A percentile compares a stretch with the other conserved stretches of the same genome.
Evolutionary conservation across 1,140 invertebrate genomes (phyloP).

Genomic region (Tenebrio molitor): DNA sequence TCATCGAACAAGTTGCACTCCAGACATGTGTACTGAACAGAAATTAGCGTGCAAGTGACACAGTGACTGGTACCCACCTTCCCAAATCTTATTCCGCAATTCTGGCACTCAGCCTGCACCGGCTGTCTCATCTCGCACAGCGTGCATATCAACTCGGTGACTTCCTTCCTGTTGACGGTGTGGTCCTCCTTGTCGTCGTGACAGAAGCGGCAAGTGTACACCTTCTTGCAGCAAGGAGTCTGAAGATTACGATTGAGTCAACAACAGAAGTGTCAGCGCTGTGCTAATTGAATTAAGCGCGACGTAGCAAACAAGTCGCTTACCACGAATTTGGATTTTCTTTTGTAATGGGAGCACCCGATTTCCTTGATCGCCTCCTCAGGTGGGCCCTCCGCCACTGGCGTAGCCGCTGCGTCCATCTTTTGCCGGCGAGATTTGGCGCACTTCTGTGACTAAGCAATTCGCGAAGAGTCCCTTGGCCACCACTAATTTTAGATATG

Average conservation of each 20-base stretch:
- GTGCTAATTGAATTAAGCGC: slow-evolving; percentile 29
- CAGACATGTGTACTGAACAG: slow-evolving; percentile 84
- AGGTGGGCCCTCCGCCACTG: slow-evolving; percentile 61
- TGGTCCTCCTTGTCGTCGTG: slow-evolving; percentile 90
- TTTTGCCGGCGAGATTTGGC: background rate
- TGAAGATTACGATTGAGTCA: slow-evolving; percentile 62
- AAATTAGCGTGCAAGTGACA: background rate
- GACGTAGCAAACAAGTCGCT: slow-evolving; percentile 64
- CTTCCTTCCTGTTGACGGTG: slow-evolving; percentile 83
- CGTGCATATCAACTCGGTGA: slow-evolving; percentile 85
- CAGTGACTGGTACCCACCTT: slow-evolving; percentile 70
- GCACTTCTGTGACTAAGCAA: slow-evolving; percentile 4
- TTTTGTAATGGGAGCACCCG: slow-evolving; percentile 84
- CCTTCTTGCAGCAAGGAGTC: slow-evolving; percentile 90
- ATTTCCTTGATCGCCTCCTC: slow-evolving; percentile 67
- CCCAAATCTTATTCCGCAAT: slow-evolving; percentile 82
- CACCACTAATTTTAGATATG: no score
- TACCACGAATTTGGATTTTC: slow-evolving; percentile 86
- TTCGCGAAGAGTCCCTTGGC: background rate
- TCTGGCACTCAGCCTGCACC: slow-evolving; percentile 82
- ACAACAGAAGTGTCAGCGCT: no score
- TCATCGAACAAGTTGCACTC: slow-evolving; percentile 93
- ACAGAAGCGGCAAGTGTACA: slow-evolving; percentile 90
- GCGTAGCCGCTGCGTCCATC: slow-evolving; percentile 60
- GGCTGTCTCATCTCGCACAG: slow-evolving; percentile 85